Evolutionary conservation across 2,797 vertebrate species (phyloP), one percentile per base, ranked within the genome.

Genomic region (Buceros bicornis): DNA sequence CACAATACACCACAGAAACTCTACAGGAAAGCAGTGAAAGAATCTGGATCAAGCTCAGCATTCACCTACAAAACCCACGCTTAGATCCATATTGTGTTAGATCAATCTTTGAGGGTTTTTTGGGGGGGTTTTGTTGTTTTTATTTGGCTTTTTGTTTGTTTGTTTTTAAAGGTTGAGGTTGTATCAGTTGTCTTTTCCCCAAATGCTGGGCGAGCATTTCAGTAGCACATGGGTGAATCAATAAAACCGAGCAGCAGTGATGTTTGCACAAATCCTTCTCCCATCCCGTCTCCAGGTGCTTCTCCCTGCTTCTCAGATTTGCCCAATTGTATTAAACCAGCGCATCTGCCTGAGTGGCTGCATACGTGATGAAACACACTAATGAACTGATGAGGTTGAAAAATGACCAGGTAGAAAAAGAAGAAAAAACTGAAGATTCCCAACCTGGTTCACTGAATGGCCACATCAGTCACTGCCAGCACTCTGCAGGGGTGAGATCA

Each of bases 11-110:
- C 61, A 91, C 6, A 87, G 45, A 71, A 89, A 82, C 71, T 87
- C 81, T 42, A 74, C 42, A 60, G 74, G 53, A 87, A 95, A 92
- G 60, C 57, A 77, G 28, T 42, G 74, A 77, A 91, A 80, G 48
- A 87, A 73, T 60, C 31, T 56, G 87, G 35, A 87, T 73, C 58
- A 76, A 47, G 56, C 19, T 87, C 51, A 87, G 62, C 48, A 65
- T 47, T 87, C 43, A 87, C 47, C 51, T 58, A 60, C 58, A 76
- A 94, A 90, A 37, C 45, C 56, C 28, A 15, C 50, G 40, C 35
- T 90, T 87, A 92, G 54, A 94, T 60, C 40, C 54, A 60, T 43
- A 66, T 19, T 50, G 26, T 53, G 25, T 26, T 64, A 81, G 47
- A 93, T 72, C 37, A 43, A 8, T 66, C 47, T 57, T 86, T 35